Conservation (phyloP, 2,797 vertebrate species). For the Cryptoprocta ferox region DNA sequence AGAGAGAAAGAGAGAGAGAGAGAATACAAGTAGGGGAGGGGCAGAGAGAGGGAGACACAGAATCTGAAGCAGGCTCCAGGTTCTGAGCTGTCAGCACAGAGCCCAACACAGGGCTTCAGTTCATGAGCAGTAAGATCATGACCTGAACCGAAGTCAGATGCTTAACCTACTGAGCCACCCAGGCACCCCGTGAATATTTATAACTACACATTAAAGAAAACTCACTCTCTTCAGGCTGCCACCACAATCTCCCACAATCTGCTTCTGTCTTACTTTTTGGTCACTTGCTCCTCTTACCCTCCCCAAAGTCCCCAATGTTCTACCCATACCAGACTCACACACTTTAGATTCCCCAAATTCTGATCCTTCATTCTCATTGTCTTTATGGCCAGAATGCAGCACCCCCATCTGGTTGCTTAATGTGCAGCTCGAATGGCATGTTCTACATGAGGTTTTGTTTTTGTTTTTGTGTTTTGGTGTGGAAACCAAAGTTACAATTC, state of each 20-base stretch:
- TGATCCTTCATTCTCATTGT: neutral
- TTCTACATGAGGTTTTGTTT: neutral
- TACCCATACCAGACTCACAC: neutral
- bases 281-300: neutral
- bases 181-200: neutral
- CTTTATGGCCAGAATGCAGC: neutral
- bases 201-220: neutral
- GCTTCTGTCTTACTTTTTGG: neutral
- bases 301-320: neutral
- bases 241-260: neutral
- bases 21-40: too few relatives aligned
- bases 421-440: neutral
- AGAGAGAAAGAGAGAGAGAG: too few relatives aligned
- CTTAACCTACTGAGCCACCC: too few relatives aligned
- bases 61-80: too few relatives aligned
- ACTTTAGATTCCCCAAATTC: neutral
- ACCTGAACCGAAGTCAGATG: too few relatives aligned
- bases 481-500: neutral
- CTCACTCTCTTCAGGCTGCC: neutral
- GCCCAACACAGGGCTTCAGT: too few relatives aligned
- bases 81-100: too few relatives aligned
- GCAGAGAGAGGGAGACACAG: too few relatives aligned
- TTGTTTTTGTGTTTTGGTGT: neutral
- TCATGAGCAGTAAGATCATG: too few relatives aligned
- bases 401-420: neutral